These are phyloP conservation scores for Eptesicus fuscus DNA, from an alignment of 2,113 vertebrate genomes.

Conservation along the genomic window DNA sequence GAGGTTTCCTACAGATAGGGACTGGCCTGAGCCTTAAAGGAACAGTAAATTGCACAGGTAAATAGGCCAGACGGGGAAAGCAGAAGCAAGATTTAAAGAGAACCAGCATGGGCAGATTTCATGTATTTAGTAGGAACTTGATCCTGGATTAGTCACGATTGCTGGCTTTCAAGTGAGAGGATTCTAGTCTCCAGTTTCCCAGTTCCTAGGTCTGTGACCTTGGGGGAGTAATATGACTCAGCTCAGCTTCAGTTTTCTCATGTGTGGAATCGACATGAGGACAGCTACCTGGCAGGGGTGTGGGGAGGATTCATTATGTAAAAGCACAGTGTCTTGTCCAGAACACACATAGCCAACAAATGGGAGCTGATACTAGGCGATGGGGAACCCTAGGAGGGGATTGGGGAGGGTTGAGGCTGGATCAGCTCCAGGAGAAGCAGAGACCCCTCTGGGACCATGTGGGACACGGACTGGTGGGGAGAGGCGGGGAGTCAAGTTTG, in stretches of 20 bases:
- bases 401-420: background rate
- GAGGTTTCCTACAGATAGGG: background rate
- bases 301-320: background rate
- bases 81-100: background rate
- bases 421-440: background rate
- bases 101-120: background rate
- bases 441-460: background rate
- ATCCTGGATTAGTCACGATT: background rate
- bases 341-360: background rate
- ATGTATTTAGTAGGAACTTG: background rate
- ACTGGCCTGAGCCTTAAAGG: background rate
- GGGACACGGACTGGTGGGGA: background rate
- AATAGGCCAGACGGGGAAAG: background rate
- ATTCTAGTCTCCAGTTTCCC: background rate
- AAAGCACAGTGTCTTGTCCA: background rate
- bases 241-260: background rate
- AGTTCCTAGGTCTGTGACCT: background rate
- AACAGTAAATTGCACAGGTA: background rate
- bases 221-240: background rate
- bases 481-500: background rate
- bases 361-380: background rate
- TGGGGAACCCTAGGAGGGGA: background rate
- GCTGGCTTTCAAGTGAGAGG: background rate
- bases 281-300: background rate
- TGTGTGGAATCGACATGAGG: background rate